These are phyloP conservation scores for Patiria miniata DNA, from an alignment of 35 echinoderm and acorn worm species.

Conservation along the genomic window DNA sequence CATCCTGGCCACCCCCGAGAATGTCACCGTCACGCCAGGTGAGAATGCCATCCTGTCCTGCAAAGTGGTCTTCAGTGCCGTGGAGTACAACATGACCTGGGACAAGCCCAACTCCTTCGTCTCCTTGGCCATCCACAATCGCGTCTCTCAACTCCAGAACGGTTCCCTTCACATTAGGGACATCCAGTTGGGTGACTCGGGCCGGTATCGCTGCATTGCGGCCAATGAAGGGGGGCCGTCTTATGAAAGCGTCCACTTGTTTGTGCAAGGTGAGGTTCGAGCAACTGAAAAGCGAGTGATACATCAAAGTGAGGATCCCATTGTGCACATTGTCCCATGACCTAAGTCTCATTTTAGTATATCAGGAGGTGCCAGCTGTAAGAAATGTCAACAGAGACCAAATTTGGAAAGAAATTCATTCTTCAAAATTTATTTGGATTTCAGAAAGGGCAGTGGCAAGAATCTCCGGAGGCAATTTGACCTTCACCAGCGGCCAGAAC, in stretches of 20 bases:
- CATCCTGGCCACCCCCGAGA: constrained; percentile 42
- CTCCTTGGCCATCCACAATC: constrained; percentile 56
- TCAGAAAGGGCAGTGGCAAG: constrained; percentile 52
- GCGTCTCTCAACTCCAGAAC: constrained; percentile 65
- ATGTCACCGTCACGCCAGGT: constrained; percentile 74
- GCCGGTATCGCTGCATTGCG: constrained; percentile 78
- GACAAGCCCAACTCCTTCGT: constrained; percentile 64
- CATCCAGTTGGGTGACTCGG: constrained; percentile 63
- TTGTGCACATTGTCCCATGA: too few species aligned
- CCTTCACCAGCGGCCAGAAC: constrained; percentile 75
- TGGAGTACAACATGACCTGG: constrained; percentile 88
- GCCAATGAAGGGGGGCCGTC: constrained; percentile 83
- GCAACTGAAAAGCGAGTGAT: too few species aligned
- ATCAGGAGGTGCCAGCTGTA: too few species aligned
- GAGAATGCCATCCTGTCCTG: constrained; percentile 72
- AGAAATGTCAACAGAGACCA: too few species aligned
- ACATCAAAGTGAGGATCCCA: too few species aligned
- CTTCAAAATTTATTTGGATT: not conserved
- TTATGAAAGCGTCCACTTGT: constrained; percentile 59
- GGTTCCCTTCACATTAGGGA: constrained; percentile 76
- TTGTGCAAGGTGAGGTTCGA: constrained; percentile 76
- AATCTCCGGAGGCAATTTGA: constrained; percentile 47
- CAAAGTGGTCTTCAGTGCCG: constrained; percentile 57
- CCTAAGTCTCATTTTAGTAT: too few species aligned
- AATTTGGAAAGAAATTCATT: too few species aligned